Conservation (phyloP, 2,113 vertebrate species). For the Spea multiplicata region DNA sequence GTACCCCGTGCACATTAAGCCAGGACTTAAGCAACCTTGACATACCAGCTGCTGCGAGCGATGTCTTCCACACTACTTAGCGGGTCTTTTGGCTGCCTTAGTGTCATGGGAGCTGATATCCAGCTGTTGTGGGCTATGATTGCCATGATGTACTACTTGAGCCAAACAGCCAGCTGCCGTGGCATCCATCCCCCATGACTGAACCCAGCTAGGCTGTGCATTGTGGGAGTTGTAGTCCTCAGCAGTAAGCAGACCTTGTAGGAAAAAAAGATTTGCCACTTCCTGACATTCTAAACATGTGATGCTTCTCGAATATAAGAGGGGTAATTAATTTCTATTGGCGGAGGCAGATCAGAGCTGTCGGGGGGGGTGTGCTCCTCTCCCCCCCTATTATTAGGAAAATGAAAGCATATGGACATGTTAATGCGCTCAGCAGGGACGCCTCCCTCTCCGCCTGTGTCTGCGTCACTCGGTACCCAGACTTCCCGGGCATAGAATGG, state of each 20-base stretch:
- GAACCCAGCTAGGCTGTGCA: not conserved
- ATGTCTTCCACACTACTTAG: too few relatives aligned
- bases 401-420: slow-evolving; percentile 14
- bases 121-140: too few relatives aligned
- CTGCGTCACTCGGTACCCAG: not conserved
- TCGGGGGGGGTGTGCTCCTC: not conserved
- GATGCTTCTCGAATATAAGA: not conserved
- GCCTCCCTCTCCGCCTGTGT: not conserved
- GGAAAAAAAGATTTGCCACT: not conserved
- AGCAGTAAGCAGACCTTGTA: not conserved
- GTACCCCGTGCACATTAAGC: too few relatives aligned
- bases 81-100: too few relatives aligned
- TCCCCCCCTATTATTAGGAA: not conserved
- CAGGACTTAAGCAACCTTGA: too few relatives aligned
- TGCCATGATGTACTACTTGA: too few relatives aligned
- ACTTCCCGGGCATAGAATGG: not conserved
- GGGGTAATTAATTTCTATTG: slow-evolving; percentile 16
- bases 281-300: not conserved
- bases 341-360: slow-evolving; percentile 5
- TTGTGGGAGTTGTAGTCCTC: not conserved
- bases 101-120: too few relatives aligned
- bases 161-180: too few relatives aligned
- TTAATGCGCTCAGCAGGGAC: slow-evolving; percentile 17
- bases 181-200: too few relatives aligned
- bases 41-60: too few relatives aligned